Evolutionary conservation across 53 echinoderm and acorn worm genomes (phyloP).

Genomic region (Luidia sarsii): DNA sequence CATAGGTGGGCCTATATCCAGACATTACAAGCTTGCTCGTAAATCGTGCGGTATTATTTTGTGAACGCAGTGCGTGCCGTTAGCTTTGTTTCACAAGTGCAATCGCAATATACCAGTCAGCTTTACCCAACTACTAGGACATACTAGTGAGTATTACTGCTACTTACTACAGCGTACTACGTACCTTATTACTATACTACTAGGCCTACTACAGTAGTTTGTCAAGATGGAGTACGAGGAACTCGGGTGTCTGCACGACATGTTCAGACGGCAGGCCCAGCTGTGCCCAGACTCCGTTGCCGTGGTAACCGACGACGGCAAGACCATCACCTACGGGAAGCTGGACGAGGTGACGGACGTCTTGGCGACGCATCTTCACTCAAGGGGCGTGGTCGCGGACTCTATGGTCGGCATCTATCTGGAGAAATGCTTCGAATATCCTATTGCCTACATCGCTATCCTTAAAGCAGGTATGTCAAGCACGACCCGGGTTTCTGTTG

Average conservation of each 20-base stretch:
- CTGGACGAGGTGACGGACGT: slow-evolving; percentile 53
- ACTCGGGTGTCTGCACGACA: slow-evolving; percentile 59
- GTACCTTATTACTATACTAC: no score
- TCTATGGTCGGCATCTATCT: slow-evolving; percentile 58
- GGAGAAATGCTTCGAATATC: slow-evolving; percentile 51
- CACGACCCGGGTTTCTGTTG: no score
- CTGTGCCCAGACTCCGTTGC: slow-evolving; percentile 45
- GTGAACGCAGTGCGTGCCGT: no score
- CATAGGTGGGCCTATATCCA: no score
- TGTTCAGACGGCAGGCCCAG: slow-evolving; percentile 62
- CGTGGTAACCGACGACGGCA: slow-evolving; percentile 49
- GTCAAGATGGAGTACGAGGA: slow-evolving; percentile 56
- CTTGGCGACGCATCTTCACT: slow-evolving; percentile 49
- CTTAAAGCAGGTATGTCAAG: slow-evolving; percentile 62
- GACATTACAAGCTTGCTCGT: no score
- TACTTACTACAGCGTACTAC: no score
- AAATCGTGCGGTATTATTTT: no score
- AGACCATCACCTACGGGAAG: slow-evolving; percentile 49
- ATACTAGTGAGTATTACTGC: no score
- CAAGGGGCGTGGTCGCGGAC: slow-evolving; percentile 50
- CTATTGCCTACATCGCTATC: slow-evolving; percentile 52
- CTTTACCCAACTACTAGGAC: no score
- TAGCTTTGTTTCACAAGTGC: no score
- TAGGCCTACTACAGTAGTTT: no score
- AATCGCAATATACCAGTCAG: no score